These are phyloP conservation scores for Pterocles burchelli DNA, from an alignment of 2,113 vertebrate species.

Conservation along the genomic window DNA sequence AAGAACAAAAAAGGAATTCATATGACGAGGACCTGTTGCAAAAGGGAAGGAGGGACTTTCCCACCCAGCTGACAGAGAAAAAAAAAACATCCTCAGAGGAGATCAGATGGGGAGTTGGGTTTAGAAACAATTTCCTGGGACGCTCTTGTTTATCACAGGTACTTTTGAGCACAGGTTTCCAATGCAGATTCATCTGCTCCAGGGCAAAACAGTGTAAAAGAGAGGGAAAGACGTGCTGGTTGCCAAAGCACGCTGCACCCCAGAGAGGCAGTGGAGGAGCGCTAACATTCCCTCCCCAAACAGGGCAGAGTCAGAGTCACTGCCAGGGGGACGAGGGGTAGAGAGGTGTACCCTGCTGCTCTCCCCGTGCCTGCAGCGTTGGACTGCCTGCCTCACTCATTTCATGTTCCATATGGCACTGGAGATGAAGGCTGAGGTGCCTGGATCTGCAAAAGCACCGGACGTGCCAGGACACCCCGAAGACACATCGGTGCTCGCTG, in stretches of 20 bases:
- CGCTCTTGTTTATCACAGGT: neutral
- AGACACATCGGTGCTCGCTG: neutral
- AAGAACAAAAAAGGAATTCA: neutral
- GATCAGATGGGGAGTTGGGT: rapidly evolving
- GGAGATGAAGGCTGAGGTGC: neutral
- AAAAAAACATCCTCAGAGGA: neutral
- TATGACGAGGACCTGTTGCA: neutral
- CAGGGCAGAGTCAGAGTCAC: neutral
- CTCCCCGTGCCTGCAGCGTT: neutral
- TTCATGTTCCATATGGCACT: neutral
- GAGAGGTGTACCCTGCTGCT: neutral
- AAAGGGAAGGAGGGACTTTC: neutral
- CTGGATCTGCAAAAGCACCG: neutral
- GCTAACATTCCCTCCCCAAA: neutral
- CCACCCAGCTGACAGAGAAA: neutral
- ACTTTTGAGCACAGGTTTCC: neutral
- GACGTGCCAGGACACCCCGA: neutral
- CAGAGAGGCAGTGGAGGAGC: neutral
- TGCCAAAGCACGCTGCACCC: neutral
- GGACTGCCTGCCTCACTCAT: neutral
- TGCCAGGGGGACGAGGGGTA: neutral
- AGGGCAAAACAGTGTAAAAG: neutral
- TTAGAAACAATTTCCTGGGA: neutral
- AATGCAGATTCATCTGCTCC: neutral
- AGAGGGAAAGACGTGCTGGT: neutral